Evolutionary conservation across 2,888 invertebrate species (phyloP), one percentile per base, ranked within the genome.

Genomic region (Eretmocerus hayati): DNA sequence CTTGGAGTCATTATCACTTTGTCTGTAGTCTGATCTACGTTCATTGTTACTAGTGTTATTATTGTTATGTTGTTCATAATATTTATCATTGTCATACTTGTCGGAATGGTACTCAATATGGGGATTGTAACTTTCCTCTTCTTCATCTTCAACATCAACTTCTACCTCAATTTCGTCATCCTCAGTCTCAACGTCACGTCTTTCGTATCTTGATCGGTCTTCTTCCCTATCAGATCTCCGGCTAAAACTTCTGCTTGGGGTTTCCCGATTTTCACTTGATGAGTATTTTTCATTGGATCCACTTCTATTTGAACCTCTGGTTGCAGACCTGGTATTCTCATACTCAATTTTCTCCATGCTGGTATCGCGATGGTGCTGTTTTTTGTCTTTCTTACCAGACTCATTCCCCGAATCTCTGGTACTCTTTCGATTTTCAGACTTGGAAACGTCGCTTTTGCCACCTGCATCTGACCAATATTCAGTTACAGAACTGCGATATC

Each of bases 391-490:
- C 30, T 50, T 53, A 2, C 6, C 19, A 0, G 35, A 15, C 19
- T 38, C 45, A 22, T 58, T 61, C 31, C 60, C 59, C 5, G 55
- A n/a, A 9, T 58, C 55, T 26, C 43, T 38, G 4, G 22, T 37
- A 15, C 45, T 52, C 15, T 49, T 46, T 9, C 47, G 46, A 4
- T 54, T 52, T 11, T 54, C 52, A 18, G 46, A 48, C 18, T 53
- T 53, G n/a, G 49, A 57, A 13, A 43, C 46, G 22, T 65, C 63
- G 43, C 54, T 59, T 16, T 52, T 53, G 36, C 59, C 57, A 13
- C 54, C 59, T 2, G 49, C 46, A 5, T 72, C 69, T 18, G 69
- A 68, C 73, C 72, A 73, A 11, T 73, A 60, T 50, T 73, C 73
- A 3, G 51, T 44, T 62, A 73, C 68, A 22, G 71, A 69, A 18